phyloP scores from a whole-genome alignment of 2,888 invertebrate genomes.

The Torymus tubicola region DNA sequence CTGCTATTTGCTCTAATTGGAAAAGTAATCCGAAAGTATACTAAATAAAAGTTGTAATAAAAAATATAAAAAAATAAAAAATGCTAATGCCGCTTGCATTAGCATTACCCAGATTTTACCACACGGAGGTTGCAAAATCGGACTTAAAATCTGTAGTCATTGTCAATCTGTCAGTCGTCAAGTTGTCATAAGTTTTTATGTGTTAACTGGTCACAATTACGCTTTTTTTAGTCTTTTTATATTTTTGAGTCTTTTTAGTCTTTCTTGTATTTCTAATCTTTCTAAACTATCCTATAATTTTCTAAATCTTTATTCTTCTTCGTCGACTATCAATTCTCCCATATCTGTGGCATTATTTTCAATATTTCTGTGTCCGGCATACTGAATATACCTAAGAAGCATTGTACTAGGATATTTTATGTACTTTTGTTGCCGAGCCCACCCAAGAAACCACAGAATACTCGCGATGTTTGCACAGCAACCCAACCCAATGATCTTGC shows the following conservation, averaged over 20 bases:
- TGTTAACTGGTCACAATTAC: not conserved
- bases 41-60: too few relatives aligned
- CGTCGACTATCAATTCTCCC: conserved; percentile 8
- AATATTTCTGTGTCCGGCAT: conserved; percentile 10
- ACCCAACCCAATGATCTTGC: conserved; percentile 48
- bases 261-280: conserved; percentile 5
- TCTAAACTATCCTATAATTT: not conserved
- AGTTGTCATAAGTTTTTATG: not conserved
- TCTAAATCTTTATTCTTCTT: conserved; percentile 17
- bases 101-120: conserved; percentile 28
- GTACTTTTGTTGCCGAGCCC: conserved; percentile 37
- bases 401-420: conserved; percentile 22
- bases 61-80: conserved; percentile 12
- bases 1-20: too few relatives aligned
- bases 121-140: conserved; percentile 37
- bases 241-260: not conserved
- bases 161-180: conserved; percentile 33
- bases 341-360: not conserved
- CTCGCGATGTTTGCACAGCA: conserved; percentile 45
- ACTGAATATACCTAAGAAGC: not conserved
- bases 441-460: conserved; percentile 45
- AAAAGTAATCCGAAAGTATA: too few relatives aligned
- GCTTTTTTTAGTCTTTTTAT: not conserved
- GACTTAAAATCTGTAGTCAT: conserved; percentile 40
- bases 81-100: conserved; percentile 8